A percentile compares a stretch with the other conserved stretches of the same genome.
Evolutionary conservation across 2,113 vertebrate species (phyloP).

Genomic region (Peromyscus californicus): DNA sequence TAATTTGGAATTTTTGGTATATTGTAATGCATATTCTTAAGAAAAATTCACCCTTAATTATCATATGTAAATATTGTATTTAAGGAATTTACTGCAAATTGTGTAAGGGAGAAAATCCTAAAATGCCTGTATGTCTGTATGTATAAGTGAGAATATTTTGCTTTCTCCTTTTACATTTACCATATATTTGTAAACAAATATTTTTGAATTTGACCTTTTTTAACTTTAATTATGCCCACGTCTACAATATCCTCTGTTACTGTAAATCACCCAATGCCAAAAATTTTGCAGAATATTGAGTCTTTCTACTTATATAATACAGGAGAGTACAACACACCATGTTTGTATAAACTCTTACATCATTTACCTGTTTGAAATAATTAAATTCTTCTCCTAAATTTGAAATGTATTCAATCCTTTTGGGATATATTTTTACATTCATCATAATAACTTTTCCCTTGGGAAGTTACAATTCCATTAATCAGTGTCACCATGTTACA

Average conservation of each 20-base stretch:
- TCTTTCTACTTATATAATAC: too few species aligned
- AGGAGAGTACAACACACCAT: too few species aligned
- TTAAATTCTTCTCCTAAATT: too few species aligned
- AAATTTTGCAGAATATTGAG: background rate
- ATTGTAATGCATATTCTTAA: background rate
- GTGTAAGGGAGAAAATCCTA: background rate
- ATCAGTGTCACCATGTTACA: background rate
- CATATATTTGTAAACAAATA: background rate
- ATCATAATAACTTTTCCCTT: too few species aligned
- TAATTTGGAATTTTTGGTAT: background rate
- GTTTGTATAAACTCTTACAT: too few species aligned
- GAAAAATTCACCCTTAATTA: background rate
- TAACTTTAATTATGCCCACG: background rate
- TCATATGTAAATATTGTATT: background rate
- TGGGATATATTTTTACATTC: too few species aligned
- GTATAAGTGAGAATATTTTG: background rate
- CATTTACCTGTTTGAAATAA: too few species aligned
- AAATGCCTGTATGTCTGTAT: background rate
- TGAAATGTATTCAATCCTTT: too few species aligned
- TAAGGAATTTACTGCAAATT: background rate
- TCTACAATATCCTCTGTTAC: background rate
- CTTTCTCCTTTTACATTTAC: background rate
- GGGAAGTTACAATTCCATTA: background rate
- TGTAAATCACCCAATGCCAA: background rate
- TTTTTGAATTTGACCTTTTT: background rate